Conservation (phyloP, 2,797 vertebrate species). For the Sibirionetta formosa region DNA sequence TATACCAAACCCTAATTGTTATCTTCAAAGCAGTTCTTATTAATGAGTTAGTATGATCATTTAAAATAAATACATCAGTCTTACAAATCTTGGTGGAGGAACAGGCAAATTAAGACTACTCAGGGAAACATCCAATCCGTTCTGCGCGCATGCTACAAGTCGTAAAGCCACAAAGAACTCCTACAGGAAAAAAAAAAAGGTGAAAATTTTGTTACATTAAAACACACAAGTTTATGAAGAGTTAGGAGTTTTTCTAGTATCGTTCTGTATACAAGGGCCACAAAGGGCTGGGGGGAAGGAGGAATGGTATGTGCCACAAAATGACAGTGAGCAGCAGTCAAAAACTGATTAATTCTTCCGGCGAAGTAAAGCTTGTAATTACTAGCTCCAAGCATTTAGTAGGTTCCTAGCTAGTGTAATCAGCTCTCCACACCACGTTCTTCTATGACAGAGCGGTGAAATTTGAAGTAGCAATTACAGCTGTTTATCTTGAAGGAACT, state of each 20-base stretch:
- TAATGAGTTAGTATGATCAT: not conserved
- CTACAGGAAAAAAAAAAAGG: slow-evolving; percentile 78
- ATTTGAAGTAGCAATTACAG: not conserved
- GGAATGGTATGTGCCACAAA: not conserved
- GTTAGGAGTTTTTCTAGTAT: not conserved
- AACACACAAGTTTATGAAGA: not conserved
- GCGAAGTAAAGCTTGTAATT: not conserved
- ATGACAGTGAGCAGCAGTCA: not conserved
- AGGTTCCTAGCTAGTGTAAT: not conserved
- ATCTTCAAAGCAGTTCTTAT: not conserved
- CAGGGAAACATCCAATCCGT: slow-evolving; percentile 95
- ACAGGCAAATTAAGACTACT: slow-evolving; percentile 91
- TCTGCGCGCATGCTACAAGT: slow-evolving; percentile 97
- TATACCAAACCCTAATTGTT: not conserved
- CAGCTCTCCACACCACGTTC: not conserved
- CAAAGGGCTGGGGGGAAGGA: not conserved
- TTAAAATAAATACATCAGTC: slow-evolving; percentile 63
- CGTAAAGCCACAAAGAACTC: slow-evolving; percentile 97
- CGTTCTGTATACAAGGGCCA: not conserved
- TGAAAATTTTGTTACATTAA: not conserved
- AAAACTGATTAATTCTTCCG: not conserved
- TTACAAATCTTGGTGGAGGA: slow-evolving; percentile 97
- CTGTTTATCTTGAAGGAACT: not conserved
- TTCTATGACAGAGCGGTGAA: not conserved
- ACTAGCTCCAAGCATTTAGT: not conserved